phyloP scores from a whole-genome alignment of 2,797 vertebrate species.

The Sparidentex hasta region DNA sequence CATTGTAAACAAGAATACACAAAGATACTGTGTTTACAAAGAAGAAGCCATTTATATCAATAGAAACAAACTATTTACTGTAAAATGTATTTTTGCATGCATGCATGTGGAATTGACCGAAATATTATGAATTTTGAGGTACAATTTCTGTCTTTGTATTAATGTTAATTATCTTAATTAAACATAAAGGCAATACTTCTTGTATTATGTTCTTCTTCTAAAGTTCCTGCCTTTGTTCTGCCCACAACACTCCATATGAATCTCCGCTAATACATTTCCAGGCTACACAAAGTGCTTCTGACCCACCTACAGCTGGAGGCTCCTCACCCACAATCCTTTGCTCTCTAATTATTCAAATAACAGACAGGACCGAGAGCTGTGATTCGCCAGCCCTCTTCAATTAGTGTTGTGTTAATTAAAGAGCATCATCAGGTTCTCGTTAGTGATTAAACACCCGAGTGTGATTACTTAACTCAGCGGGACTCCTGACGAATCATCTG shows the following conservation, averaged over 20 bases:
- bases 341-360: conserved; percentile 71
- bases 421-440: conserved; percentile 93
- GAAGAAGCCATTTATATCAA: too few relatives aligned
- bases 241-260: neutral
- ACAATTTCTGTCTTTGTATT: neutral
- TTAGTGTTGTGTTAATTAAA: conserved; percentile 90
- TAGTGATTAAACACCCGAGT: conserved; percentile 95
- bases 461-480: conserved; percentile 92
- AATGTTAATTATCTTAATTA: neutral
- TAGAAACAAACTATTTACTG: neutral
- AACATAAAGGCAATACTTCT: neutral
- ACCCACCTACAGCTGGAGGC: conserved; percentile 55
- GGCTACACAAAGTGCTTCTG: conserved; percentile 35
- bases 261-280: conserved; percentile 41
- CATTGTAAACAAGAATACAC: too few relatives aligned
- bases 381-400: conserved; percentile 80
- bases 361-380: conserved; percentile 67
- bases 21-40: too few relatives aligned
- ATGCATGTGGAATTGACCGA: neutral
- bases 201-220: neutral
- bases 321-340: conserved; percentile 62
- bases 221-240: neutral
- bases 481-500: conserved; percentile 92
- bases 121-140: neutral
- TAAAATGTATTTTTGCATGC: neutral